Conservation (phyloP, 2,113 vertebrate species). For the Barnardius zonarius region DNA sequence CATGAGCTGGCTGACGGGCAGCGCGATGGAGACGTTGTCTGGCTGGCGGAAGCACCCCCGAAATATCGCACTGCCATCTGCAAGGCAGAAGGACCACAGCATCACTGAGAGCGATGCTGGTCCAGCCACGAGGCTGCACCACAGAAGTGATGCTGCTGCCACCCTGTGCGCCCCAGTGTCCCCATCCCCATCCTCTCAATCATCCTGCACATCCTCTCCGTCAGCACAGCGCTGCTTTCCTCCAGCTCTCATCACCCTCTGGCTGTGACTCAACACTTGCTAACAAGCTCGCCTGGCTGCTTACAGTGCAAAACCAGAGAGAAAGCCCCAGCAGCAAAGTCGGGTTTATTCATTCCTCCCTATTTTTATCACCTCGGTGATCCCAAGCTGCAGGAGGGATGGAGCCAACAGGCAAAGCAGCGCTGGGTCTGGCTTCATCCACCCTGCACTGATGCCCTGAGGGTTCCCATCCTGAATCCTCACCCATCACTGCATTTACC, state of each 20-base stretch:
- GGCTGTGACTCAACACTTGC: not conserved
- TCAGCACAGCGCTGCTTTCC: not conserved
- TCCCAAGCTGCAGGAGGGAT: not conserved
- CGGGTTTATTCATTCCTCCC: not conserved
- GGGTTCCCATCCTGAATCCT: rapidly evolving
- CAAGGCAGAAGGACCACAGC: not conserved
- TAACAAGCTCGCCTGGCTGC: not conserved
- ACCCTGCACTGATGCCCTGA: rapidly evolving
- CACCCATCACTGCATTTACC: rapidly evolving
- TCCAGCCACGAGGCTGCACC: rapidly evolving
- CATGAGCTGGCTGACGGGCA: constrained; percentile 81
- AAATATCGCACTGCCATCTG: constrained; percentile 94
- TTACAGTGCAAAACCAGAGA: not conserved
- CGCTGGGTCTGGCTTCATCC: too few relatives aligned
- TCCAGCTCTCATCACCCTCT: not conserved
- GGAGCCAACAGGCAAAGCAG: not conserved
- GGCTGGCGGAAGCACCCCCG: constrained; percentile 92
- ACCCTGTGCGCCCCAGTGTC: rapidly evolving
- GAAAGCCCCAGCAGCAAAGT: not conserved
- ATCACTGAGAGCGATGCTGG: rapidly evolving
- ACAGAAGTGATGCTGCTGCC: rapidly evolving
- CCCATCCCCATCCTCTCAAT: not conserved
- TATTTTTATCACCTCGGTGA: not conserved
- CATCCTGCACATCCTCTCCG: not conserved
- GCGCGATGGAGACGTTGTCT: constrained; percentile 85